Evolutionary conservation across 1,140 invertebrate genomes (phyloP).

Genomic region (Pachyrhynchus sulphureomaculatus): DNA sequence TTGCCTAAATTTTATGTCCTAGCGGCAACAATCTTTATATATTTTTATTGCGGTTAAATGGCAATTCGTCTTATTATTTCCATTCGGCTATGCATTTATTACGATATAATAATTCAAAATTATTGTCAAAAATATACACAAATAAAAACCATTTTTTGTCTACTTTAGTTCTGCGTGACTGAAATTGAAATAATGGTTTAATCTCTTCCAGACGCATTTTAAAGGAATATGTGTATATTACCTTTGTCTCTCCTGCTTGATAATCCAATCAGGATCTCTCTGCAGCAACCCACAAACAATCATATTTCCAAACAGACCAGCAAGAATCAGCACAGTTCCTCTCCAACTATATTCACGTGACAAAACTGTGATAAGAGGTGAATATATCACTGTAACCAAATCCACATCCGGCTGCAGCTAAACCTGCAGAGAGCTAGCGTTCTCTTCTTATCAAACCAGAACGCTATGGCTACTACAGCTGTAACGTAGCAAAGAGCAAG

Average conservation of each 20-base stretch:
- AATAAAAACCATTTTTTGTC: no score
- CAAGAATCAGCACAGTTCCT: slow-evolving; percentile 77
- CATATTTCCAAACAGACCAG: slow-evolving; percentile 64
- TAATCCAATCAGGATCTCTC: slow-evolving; percentile 78
- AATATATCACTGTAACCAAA: slow-evolving; percentile 83
- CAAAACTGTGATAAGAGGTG: slow-evolving; percentile 74
- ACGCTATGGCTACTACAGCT: slow-evolving; percentile 89
- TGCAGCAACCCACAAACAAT: slow-evolving; percentile 86
- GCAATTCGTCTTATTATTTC: no score
- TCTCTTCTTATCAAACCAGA: slow-evolving; percentile 93
- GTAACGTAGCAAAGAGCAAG: slow-evolving; percentile 86
- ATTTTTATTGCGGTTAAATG: no score
- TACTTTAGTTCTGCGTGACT: no score
- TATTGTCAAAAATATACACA: no score
- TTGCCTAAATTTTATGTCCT: no score
- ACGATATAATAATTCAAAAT: no score
- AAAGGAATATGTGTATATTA: no score
- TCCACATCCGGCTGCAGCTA: slow-evolving; percentile 87
- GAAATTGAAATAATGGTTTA: no score
- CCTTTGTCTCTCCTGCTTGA: slow-evolving; percentile 50
- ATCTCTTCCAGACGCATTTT: no score
- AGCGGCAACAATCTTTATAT: no score
- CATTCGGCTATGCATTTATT: no score
- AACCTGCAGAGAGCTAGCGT: slow-evolving; percentile 88
- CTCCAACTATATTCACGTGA: slow-evolving; percentile 84